These are phyloP conservation scores for Amphipoea oculea DNA, from an alignment of 2,888 invertebrate genomes.

Conservation along the genomic window DNA sequence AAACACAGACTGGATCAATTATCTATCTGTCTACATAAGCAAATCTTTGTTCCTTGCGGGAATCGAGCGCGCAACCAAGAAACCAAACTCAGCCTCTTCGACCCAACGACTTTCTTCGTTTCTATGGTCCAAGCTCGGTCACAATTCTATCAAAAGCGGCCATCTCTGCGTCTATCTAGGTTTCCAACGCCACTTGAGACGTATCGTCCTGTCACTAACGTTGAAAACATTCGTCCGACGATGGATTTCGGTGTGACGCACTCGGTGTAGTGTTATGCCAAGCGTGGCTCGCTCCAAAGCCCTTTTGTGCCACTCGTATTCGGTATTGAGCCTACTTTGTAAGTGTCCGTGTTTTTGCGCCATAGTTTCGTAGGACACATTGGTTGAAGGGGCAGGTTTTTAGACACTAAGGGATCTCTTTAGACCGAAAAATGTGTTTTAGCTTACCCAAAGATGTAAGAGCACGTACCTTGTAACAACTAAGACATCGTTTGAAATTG, in stretches of 20 bases:
- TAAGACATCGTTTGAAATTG: conserved; percentile 76
- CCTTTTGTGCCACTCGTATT: background rate
- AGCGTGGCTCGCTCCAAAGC: background rate
- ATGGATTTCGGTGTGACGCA: too few relatives aligned
- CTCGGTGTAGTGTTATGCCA: background rate
- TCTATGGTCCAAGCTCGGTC: background rate
- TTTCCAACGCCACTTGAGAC: background rate
- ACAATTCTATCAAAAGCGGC: background rate
- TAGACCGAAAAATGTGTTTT: background rate
- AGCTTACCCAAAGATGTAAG: background rate
- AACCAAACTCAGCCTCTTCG: background rate
- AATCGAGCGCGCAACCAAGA: background rate
- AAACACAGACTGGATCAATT: background rate
- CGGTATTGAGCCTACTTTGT: background rate
- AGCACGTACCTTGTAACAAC: conserved; percentile 80
- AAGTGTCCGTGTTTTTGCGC: background rate
- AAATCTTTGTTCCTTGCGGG: background rate
- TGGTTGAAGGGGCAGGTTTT: background rate
- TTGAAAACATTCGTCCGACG: background rate
- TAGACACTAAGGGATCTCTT: background rate
- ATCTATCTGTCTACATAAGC: background rate
- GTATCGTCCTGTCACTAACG: background rate
- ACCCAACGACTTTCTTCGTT: background rate
- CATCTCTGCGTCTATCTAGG: too few relatives aligned
- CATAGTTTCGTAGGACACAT: too few relatives aligned